phyloP scores from a whole-genome alignment of 2,797 vertebrate species.

The Aplochiton taeniatus region DNA sequence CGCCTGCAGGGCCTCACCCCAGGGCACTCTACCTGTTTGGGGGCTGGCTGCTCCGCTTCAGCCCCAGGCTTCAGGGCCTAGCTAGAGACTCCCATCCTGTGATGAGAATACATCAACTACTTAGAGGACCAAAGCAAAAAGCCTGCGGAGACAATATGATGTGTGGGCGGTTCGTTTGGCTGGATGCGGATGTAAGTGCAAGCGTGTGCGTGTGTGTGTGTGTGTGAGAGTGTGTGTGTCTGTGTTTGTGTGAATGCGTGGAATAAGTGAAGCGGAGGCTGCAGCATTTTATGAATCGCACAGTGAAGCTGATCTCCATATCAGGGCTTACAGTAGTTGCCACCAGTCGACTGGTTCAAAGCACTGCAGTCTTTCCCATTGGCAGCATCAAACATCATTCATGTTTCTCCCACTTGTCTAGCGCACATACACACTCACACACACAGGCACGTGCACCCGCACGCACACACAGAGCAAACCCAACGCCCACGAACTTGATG shows the following conservation, averaged over 20 bases:
- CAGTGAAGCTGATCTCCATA: too few relatives aligned
- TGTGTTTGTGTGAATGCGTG: slow-evolving; percentile 20
- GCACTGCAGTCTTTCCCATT: too few relatives aligned
- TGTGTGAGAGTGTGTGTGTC: slow-evolving; percentile 20
- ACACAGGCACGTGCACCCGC: too few relatives aligned
- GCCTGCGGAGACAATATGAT: background rate
- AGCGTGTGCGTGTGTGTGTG: slow-evolving; percentile 14
- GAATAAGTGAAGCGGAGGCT: too few relatives aligned
- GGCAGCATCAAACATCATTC: too few relatives aligned
- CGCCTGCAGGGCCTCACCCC: background rate
- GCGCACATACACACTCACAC: too few relatives aligned
- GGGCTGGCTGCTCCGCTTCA: background rate
- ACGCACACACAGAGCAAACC: slow-evolving; percentile 16
- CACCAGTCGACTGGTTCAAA: too few relatives aligned
- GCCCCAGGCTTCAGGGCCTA: slow-evolving; percentile 3
- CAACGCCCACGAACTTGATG: too few relatives aligned
- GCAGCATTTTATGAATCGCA: too few relatives aligned
- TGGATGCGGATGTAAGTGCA: background rate
- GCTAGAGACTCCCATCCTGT: background rate
- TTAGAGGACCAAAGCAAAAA: background rate
- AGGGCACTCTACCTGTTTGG: background rate
- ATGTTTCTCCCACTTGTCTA: too few relatives aligned
- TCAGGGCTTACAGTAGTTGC: too few relatives aligned
- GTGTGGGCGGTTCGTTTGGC: background rate
- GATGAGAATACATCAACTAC: slow-evolving; percentile 1